These are phyloP conservation scores for Ornithoptera alexandrae DNA, from an alignment of 2,888 invertebrate species.

Conservation along the genomic window DNA sequence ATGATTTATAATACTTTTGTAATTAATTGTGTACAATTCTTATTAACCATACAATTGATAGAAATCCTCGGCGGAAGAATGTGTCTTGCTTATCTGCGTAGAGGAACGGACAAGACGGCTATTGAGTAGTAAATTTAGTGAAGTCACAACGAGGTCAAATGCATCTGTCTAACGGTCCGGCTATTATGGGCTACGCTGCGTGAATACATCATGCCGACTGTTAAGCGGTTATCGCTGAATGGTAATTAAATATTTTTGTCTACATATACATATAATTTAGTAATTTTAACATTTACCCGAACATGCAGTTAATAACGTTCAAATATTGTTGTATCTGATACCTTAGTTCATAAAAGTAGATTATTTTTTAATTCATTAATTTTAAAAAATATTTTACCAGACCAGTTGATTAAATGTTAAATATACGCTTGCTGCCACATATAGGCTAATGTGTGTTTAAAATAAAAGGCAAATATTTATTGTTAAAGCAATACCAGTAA, in stretches of 20 bases:
- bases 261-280: neutral
- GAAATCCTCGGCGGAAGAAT: neutral
- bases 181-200: slow-evolving; percentile 55
- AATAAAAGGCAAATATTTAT: no score
- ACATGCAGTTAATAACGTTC: no score
- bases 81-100: slow-evolving; percentile 18
- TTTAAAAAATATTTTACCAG: no score
- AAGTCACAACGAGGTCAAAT: slow-evolving; percentile 67
- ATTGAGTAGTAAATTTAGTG: slow-evolving; percentile 42
- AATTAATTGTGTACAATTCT: slow-evolving; percentile 8
- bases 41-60: neutral
- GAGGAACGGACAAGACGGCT: slow-evolving; percentile 12
- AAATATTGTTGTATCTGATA: no score
- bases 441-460: no score
- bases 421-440: no score
- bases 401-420: no score
- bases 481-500: no score
- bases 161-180: slow-evolving; percentile 63
- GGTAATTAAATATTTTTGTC: slow-evolving; percentile 12
- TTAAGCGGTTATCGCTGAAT: slow-evolving; percentile 8
- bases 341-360: no score
- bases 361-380: no score
- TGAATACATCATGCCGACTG: slow-evolving; percentile 51
- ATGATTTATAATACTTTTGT: neutral
- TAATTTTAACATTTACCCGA: neutral